Conservation (phyloP, 2,888 invertebrate species). For the Drosophila borealis region DNA sequence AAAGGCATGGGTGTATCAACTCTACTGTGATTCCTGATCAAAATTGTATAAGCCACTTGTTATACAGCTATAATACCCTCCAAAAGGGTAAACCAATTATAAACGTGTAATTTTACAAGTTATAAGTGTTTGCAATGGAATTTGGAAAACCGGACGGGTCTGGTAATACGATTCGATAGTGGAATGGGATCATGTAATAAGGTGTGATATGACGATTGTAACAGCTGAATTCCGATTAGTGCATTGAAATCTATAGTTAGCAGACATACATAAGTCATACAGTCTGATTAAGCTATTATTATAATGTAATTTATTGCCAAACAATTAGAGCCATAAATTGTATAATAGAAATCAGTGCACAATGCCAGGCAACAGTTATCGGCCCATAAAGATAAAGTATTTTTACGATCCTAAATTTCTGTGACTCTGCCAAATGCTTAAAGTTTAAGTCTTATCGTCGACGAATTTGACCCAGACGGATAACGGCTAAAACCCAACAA, state of each 20-base stretch:
- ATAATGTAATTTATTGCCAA: too few species aligned
- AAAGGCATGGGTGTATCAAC: too few species aligned
- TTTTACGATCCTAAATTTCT: conserved; percentile 2
- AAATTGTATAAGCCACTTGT: too few species aligned
- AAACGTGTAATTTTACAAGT: not conserved
- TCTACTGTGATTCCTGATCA: too few species aligned
- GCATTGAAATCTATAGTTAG: too few species aligned
- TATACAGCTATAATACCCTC: too few species aligned
- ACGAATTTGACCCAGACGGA: conserved; percentile 14
- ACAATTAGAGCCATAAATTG: conserved; percentile 10
- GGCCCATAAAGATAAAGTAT: conserved; percentile 27
- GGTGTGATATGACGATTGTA: not conserved
- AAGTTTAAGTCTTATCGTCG: conserved; percentile 32
- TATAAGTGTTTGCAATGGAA: not conserved
- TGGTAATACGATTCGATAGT: not conserved
- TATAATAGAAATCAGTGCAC: conserved; percentile 30
- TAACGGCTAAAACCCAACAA: conserved; percentile 11
- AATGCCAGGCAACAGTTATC: conserved; percentile 25
- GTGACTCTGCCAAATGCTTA: conserved; percentile 1
- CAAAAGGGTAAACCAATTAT: too few species aligned
- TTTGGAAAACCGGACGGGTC: not conserved
- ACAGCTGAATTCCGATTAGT: not conserved
- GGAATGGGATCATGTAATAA: not conserved
- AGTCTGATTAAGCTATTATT: too few species aligned
- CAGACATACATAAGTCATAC: too few species aligned